Evolutionary conservation across 2,113 vertebrate genomes (phyloP), one percentile per base, ranked within the genome.

Genomic region (Istiophorus platypterus): DNA sequence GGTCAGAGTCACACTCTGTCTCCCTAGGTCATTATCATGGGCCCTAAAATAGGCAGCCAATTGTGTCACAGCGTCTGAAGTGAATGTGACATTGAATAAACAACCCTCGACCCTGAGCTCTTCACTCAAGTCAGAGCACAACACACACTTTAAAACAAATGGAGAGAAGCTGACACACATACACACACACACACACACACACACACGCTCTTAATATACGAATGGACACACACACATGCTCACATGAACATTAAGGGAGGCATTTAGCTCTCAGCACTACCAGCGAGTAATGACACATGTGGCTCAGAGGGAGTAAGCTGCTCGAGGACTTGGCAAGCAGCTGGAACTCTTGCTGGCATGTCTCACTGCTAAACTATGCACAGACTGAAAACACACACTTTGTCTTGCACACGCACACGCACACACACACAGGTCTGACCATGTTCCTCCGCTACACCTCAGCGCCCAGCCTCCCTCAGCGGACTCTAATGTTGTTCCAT

Each of bases 11-110:
- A 84, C 91, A 90, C 88, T 90, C 90, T 88, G 90, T 90, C 89
- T 92, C 88, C 88, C 76, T 58, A 85, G 90, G 91, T 92, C 92
- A 93, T 95, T 94, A 92, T 92, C 89, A 85, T 66, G 71, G 58
- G 71, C 72, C 81, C 82, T 41, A 84, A 92, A 93, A 94, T 93
- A 93, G 91, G 91, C 89, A 31, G 84, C 88, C 90, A 90, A 88
- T 92, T 91, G 90, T 92, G 90, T 92, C 87, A 69, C 82, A 41
- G 83, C 49, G 85, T 88, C 79, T 88, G 82, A 93, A 93, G 89
- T 78, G 88, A 89, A 86, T 88, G 84, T 93, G 93, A 93, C 91
- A 94, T 92, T 89, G 86, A 87, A 91, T 90, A 93, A 93, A 92
- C 92, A 78, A 78, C 84, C 77, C 58, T 67, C 59, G 31, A 88